Base-by-base conservation (phyloP, 2,888 invertebrate genomes). In the Helobdella robusta region DNA sequence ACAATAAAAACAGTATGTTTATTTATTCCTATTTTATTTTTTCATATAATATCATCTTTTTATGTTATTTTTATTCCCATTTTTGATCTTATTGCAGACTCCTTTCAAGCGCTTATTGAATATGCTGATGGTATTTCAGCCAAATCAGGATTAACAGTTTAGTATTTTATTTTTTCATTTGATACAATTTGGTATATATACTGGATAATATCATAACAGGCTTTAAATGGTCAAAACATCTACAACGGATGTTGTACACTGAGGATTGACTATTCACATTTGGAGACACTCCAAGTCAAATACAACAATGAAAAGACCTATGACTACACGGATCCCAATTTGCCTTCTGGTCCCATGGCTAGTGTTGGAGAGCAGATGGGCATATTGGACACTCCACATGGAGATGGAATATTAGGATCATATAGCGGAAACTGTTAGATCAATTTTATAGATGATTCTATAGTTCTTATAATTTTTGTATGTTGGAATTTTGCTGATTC, bases 241-340 rank as follows among this genome's bases (percentile, higher is more conserved):
- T 98, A 97, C 86, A 97, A 94, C 82, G 93, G 93, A 68, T 98
- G 97, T 84, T 97, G 97, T 84, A 97, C 95, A 65, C 84, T 98
- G 76, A 89, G 95, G 81, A 97, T 98, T 81, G 97, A 98, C 83
- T 98, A 93, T 84, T 94, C 94, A 75, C 97, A 98, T 83, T 86
- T 98, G 86, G 88, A 91, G 75, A 91, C 91, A 75, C 84, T 98
- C 75, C 97, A 97, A 82, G 97, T 98, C 74, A 94, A 95, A 82
- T 98, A 94, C 84, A 98, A 98, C 85, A 98, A 98, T 83, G 97
- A 98, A 84, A 98, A 98, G 83, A 93, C 93, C 69, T 85, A 97
- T 69, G 98, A 98, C 83, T 98, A 93, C 84, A 98, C 97, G 74
- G 97, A 97, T 82, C 97, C 97, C 64, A 89, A 88, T 79, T 85